phyloP scores from a whole-genome alignment of 2,888 invertebrate species.

The Mythimna albipuncta region DNA sequence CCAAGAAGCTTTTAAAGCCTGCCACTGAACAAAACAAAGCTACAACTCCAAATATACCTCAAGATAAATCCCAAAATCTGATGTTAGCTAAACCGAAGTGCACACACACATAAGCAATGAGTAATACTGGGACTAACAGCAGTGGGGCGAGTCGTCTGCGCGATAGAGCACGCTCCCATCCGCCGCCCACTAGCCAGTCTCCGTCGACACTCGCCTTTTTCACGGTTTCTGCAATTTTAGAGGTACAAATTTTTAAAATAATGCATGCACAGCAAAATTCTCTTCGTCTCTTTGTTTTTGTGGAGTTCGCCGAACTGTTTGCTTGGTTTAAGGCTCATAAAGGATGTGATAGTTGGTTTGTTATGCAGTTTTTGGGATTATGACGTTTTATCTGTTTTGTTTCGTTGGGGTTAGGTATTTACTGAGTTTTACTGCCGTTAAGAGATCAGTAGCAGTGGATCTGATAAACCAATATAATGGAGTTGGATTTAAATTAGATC shows the following conservation, averaged over 20 bases:
- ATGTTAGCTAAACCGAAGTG: slow-evolving; percentile 50
- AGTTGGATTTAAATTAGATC: not conserved
- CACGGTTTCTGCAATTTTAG: slow-evolving; percentile 69
- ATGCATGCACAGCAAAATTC: slow-evolving; percentile 54
- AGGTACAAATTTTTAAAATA: slow-evolving; percentile 65
- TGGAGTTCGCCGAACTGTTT: slow-evolving; percentile 46
- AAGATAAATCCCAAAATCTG: slow-evolving; percentile 56
- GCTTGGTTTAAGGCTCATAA: slow-evolving; percentile 42
- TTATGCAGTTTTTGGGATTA: slow-evolving; percentile 36
- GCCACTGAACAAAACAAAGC: slow-evolving; percentile 5
- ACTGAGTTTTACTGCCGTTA: slow-evolving; percentile 4
- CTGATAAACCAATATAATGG: not conserved
- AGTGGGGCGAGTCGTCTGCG: slow-evolving; percentile 65
- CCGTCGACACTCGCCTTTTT: slow-evolving; percentile 63
- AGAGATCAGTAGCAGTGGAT: not conserved
- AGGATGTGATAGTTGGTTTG: slow-evolving; percentile 41
- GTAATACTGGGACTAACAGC: slow-evolving; percentile 65
- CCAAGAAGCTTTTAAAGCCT: slow-evolving; percentile 5
- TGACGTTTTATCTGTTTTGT: slow-evolving; percentile 32
- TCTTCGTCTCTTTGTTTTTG: slow-evolving; percentile 55
- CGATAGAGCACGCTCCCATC: slow-evolving; percentile 75
- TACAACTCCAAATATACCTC: slow-evolving; percentile 33
- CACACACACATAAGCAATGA: slow-evolving; percentile 63
- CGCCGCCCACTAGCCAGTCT: slow-evolving; percentile 57
- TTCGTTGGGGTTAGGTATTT: not conserved